Evolutionary conservation across 2,797 vertebrate genomes (phyloP).

Genomic region (Podarcis lilfordi): DNA sequence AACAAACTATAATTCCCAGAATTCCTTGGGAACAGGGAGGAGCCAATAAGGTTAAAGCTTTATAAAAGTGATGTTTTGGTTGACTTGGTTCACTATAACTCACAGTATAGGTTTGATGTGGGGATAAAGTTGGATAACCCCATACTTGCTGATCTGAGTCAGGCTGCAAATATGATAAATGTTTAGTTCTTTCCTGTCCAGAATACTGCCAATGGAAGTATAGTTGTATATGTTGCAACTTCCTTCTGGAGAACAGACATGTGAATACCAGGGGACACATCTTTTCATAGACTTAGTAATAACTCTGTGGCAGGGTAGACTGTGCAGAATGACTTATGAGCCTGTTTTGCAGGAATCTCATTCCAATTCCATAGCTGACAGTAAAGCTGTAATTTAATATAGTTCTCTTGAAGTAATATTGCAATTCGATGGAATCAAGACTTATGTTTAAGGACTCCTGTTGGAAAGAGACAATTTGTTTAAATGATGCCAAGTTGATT

Average conservation of each 20-base stretch:
- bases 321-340: conserved; percentile 13
- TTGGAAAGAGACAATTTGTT: conserved; percentile 11
- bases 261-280: neutral
- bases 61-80: neutral
- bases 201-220: neutral
- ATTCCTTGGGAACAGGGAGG: neutral
- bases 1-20: neutral
- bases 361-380: conserved; percentile 18
- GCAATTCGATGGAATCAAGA: conserved; percentile 2
- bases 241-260: neutral
- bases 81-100: neutral
- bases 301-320: neutral
- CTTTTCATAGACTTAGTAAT: conserved; percentile 6
- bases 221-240: conserved; percentile 2
- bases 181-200: neutral
- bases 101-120: neutral
- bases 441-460: neutral
- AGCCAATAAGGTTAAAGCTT: neutral
- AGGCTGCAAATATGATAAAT: neutral
- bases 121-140: neutral
- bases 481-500: conserved; percentile 8
- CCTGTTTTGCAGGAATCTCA: conserved; percentile 7
- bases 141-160: neutral
- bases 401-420: conserved; percentile 12
- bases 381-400: conserved; percentile 9